Evolutionary conservation across 2,113 vertebrate genomes (phyloP), one percentile per base, ranked within the genome.

Genomic region (Alethe castanea): DNA sequence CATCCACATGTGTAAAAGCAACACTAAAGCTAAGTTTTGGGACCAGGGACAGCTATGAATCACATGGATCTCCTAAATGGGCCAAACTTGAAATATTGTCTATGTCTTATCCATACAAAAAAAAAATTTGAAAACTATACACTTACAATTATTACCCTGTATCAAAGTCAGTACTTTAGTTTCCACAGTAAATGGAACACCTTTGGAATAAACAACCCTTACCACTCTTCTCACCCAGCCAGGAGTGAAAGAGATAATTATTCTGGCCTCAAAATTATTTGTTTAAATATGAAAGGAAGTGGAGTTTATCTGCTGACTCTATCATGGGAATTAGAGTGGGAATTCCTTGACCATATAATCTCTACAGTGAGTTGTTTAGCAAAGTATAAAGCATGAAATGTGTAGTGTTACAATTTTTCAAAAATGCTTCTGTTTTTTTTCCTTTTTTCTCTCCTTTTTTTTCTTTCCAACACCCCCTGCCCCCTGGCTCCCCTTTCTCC

Each of bases 351-450:
- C 14, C 6, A 14, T 60, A 23, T n/a, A 2, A 19, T 72, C 18
- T 64, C 16, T 57, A 38, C 11, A 28, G 14, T 13, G 6, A 50
- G 18, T 5, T 56, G 4, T 74, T 91, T 48, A 79, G 4, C 11
- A 45, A 31, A 48, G 17, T 42, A 42, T 9, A 86, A 91, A 71
- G 4, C 19, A 71, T 20, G 50, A 81, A 40, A 78, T n/a, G 7
- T 52, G 40, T 72, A 10, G 8, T 35, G 14, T 14, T 87, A 44
- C 50, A 8, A 48, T 62, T 69, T 85, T 93, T 88, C 19, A 83
- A 18, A 47, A 57, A 4, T 6, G 2, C 0, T 40, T 66, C 0
- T 22, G 15, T 6, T 26, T 5, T 25, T 33, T 8, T 5, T 31
- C 20, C 11, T 14, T 47, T 56, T 74, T 52, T 33, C 11, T 19